Conservation (phyloP, 2,797 vertebrate genomes). For the Pseudomugil tenellus region DNA sequence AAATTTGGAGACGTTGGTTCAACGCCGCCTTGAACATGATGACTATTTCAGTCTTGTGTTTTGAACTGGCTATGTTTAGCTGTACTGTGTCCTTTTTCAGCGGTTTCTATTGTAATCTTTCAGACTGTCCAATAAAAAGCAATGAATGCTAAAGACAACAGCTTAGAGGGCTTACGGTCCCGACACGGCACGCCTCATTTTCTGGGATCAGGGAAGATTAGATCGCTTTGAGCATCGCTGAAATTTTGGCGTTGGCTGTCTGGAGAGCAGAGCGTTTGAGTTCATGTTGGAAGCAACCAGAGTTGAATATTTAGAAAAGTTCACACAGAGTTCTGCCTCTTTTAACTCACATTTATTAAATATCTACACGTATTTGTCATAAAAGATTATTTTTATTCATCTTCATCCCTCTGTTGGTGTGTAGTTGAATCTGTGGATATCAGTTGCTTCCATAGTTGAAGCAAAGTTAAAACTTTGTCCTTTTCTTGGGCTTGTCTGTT, state of each 20-base stretch:
- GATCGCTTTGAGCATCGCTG: constrained; percentile 48
- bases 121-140: constrained; percentile 70
- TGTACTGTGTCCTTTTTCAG: not conserved
- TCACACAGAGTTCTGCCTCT: not conserved
- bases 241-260: constrained; percentile 45
- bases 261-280: not conserved
- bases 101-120: constrained; percentile 27
- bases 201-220: constrained; percentile 76
- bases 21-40: not conserved
- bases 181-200: constrained; percentile 62
- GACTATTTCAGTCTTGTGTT: not conserved
- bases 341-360: not conserved
- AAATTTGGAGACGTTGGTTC: not conserved
- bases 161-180: constrained; percentile 60
- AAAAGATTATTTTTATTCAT: too few relatives aligned
- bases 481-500: too few relatives aligned
- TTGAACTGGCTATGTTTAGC: not conserved
- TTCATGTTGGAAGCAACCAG: not conserved
- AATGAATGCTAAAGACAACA: constrained; percentile 65
- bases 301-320: not conserved
- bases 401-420: too few relatives aligned
- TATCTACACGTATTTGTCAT: too few relatives aligned
- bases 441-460: too few relatives aligned
- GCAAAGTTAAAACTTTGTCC: too few relatives aligned
- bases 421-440: too few relatives aligned